A percentile compares a stretch with the other conserved stretches of the same genome.
These are phyloP conservation scores for Eulemur coronatus DNA, from an alignment of 2,797 vertebrate genomes.

Conservation along the genomic window DNA sequence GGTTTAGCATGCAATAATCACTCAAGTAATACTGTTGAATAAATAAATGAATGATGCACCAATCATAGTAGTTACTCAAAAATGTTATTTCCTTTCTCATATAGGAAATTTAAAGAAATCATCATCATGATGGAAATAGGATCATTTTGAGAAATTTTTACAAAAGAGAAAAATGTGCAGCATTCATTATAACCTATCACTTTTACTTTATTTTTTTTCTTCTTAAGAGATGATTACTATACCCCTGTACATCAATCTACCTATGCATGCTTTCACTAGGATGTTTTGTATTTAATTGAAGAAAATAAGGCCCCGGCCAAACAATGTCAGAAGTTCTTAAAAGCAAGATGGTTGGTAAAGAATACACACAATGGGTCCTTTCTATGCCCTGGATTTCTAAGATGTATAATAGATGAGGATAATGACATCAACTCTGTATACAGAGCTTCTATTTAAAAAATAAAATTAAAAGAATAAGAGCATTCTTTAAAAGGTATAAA, in stretches of 20 bases:
- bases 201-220: background rate
- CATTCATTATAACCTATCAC: background rate
- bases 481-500: background rate
- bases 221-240: background rate
- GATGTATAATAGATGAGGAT: background rate
- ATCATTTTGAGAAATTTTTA: background rate
- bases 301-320: background rate
- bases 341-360: background rate
- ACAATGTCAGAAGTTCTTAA: background rate
- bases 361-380: background rate
- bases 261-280: background rate
- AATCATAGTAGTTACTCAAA: background rate
- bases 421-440: background rate
- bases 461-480: background rate
- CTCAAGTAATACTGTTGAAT: background rate
- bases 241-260: background rate
- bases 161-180: background rate
- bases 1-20: background rate
- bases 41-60: background rate
- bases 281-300: background rate
- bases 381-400: background rate
- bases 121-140: background rate
- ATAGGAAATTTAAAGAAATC: background rate
- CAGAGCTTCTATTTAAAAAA: background rate
- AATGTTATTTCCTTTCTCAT: background rate